phyloP scores from a whole-genome alignment of 2,888 invertebrate genomes.

The Lapara coniferarum region DNA sequence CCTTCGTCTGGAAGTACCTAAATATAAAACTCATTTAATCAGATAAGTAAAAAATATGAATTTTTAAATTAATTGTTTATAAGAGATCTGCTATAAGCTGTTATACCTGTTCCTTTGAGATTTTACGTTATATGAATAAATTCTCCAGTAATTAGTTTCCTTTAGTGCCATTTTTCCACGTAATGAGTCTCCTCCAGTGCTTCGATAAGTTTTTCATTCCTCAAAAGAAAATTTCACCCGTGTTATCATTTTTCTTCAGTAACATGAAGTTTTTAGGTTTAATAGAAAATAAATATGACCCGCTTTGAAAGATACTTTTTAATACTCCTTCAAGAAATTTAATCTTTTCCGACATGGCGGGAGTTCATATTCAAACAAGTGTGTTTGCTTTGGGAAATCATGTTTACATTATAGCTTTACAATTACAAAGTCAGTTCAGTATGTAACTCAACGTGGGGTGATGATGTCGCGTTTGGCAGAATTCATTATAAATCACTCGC shows the following conservation, averaged over 20 bases:
- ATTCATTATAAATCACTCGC: conserved; percentile 41
- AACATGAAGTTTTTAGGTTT: conserved; percentile 21
- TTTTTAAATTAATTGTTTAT: too few species aligned
- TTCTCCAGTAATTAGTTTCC: conserved; percentile 35
- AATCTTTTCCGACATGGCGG: conserved; percentile 43
- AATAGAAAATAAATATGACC: conserved; percentile 25
- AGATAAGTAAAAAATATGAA: too few species aligned
- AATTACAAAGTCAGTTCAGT: conserved; percentile 54
- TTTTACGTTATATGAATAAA: background rate
- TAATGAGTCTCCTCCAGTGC: conserved; percentile 34
- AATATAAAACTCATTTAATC: too few species aligned
- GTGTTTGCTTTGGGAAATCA: conserved; percentile 63
- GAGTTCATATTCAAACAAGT: conserved; percentile 54
- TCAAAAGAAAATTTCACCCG: conserved; percentile 28
- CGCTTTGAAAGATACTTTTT: conserved; percentile 21
- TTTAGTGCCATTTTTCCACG: conserved; percentile 35
- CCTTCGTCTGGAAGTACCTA: too few species aligned
- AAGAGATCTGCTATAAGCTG: too few species aligned
- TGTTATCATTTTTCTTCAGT: conserved; percentile 16
- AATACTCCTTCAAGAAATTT: conserved; percentile 21
- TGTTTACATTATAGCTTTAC: conserved; percentile 64
- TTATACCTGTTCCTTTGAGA: too few species aligned
- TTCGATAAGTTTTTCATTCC: conserved; percentile 39
- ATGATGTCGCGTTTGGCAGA: conserved; percentile 35
- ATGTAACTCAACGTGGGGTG: conserved; percentile 37